Evolutionary conservation across 2,888 invertebrate genomes (phyloP), one percentile per base, ranked within the genome.

Genomic region (Mythimna albipuncta): DNA sequence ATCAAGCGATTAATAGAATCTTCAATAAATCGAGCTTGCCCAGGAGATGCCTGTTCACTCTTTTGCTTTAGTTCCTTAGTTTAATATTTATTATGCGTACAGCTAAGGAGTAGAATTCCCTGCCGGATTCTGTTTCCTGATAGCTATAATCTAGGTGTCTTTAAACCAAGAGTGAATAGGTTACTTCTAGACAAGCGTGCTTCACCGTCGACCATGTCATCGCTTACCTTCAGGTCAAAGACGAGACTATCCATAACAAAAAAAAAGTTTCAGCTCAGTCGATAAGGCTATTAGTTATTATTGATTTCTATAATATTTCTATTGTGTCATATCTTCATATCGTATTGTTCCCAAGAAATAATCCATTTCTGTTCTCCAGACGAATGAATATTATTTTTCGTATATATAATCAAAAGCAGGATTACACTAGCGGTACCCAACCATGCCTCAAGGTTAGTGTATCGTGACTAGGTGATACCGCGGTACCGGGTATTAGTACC

Each of bases 401-500:
- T 44, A 63, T 75, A 72, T 44, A 63, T 75, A 72, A 82, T 70
- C 65, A 68, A 75, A 41, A 41, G 57, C 65, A 50, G 67, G 64
- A 69, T 75, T 75, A 75, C 72, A 79, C 79, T 47, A 69, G 70
- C 35, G 26, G 59, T 78, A 58, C 55, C 35, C 72, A 66, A 44
- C 64, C 47, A 47, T 58, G 54, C 66, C 72, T 72, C 58, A 72
- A 80, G 66, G 77, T 64, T 83, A 84, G 69, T 69, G 77, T 71
- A 69, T 82, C 78, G 82, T 82, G 77, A 72, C 77, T 61, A 59
- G 66, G 26, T 83, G 75, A 57, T 63, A 67, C 74, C 75, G 59
- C 69, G 71, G 70, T 75, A 75, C 77, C 64, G 58, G 70, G 85
- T 82, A 79, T 83, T 84, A 84, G 71, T 59, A 77, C 80, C 75